Evolutionary conservation across 2,797 vertebrate genomes (phyloP).

Genomic region (Tenualosa ilisha): DNA sequence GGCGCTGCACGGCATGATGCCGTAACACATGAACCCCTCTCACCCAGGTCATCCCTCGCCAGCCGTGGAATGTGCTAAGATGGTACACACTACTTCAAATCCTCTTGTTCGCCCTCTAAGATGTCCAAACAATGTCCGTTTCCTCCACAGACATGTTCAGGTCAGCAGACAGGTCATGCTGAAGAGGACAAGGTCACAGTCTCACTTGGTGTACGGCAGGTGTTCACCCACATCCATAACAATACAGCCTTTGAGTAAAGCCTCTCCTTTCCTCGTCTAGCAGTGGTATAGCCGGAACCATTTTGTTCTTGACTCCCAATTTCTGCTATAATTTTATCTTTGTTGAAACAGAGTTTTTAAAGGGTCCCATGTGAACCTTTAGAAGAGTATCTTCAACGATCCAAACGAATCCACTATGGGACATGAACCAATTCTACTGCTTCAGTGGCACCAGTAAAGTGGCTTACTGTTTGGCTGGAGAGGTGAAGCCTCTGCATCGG

Average conservation of each 20-base stretch:
- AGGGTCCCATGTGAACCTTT: neutral
- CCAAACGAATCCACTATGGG: neutral
- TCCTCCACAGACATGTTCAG: neutral
- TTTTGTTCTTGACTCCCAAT: neutral
- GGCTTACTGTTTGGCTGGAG: neutral
- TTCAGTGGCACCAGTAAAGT: neutral
- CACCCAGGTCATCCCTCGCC: neutral
- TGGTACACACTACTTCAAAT: neutral
- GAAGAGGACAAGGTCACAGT: neutral
- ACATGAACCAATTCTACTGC: neutral
- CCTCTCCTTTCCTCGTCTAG: no score
- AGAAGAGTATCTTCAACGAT: neutral
- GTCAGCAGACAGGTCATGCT: neutral
- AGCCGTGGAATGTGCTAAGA: neutral
- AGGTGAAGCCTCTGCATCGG: neutral
- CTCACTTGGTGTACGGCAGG: neutral
- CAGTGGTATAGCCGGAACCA: neutral
- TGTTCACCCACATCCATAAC: neutral
- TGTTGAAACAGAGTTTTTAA: neutral
- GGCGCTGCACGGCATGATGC: neutral
- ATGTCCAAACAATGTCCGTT: neutral
- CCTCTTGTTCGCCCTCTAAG: neutral
- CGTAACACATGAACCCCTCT: neutral
- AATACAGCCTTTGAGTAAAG: neutral
- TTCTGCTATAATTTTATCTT: neutral